Conservation (phyloP, 2,888 invertebrate genomes). For the Parapristionchus giblindavisi region DNA sequence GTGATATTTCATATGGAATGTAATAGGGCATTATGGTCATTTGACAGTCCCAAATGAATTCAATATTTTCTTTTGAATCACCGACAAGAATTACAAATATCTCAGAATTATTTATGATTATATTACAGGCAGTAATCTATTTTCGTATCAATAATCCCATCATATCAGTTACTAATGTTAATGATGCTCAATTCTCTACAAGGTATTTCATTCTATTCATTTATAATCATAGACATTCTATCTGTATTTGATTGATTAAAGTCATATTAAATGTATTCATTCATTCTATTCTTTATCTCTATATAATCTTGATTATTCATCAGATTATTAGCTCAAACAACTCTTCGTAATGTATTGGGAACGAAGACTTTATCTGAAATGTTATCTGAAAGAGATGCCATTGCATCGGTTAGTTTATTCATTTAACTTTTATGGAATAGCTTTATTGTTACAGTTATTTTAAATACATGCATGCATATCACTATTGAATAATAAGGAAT, state of each 20-base stretch:
- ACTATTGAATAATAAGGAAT: neutral
- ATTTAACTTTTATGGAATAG: neutral
- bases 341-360: slow-evolving; percentile 70
- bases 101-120: neutral
- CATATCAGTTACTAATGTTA: slow-evolving; percentile 72
- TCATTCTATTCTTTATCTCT: neutral
- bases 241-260: neutral
- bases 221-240: too few relatives aligned
- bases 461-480: too few relatives aligned
- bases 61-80: neutral
- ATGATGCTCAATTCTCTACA: slow-evolving; percentile 86
- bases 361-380: slow-evolving; percentile 70
- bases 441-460: too few relatives aligned
- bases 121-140: slow-evolving; percentile 46
- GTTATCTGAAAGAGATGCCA: slow-evolving; percentile 68
- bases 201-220: too few relatives aligned
- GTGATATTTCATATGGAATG: too few relatives aligned
- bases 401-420: slow-evolving; percentile 61
- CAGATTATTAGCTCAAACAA: slow-evolving; percentile 49
- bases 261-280: neutral
- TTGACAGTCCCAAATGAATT: neutral
- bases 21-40: too few relatives aligned
- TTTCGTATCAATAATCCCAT: slow-evolving; percentile 68
- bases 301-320: neutral
- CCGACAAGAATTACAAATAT: neutral